Evolutionary conservation across 1,140 invertebrate species (phyloP).

Genomic region (Drosophila yakuba): DNA sequence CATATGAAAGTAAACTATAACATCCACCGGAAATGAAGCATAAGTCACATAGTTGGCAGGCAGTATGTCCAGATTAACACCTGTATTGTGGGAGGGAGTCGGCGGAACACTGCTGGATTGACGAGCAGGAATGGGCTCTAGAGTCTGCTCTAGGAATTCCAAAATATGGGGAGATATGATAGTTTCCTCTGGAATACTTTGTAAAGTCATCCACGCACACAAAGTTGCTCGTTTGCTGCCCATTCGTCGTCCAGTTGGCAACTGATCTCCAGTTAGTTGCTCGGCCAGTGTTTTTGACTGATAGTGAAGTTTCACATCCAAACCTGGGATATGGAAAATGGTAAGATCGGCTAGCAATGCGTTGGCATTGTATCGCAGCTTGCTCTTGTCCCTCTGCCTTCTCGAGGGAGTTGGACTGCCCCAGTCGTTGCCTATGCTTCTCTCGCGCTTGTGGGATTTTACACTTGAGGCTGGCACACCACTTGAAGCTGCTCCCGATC

Average conservation of each 20-base stretch:
- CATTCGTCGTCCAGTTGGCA: slow-evolving; percentile 84
- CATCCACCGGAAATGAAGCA: slow-evolving; percentile 98
- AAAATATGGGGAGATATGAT: slow-evolving; percentile 97
- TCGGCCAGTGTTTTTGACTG: slow-evolving; percentile 92
- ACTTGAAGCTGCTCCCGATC: slow-evolving; percentile 81
- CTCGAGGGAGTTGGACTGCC: slow-evolving; percentile 86
- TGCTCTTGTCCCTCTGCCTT: slow-evolving; percentile 85
- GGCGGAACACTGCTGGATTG: slow-evolving; percentile 65
- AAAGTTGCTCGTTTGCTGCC: slow-evolving; percentile 95
- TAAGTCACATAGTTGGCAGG: slow-evolving; percentile 91
- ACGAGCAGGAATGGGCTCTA: slow-evolving; percentile 95
- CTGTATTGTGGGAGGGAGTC: slow-evolving; percentile 68
- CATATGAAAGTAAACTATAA: slow-evolving; percentile 99
- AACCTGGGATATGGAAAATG: slow-evolving; percentile 96
- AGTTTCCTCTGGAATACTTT: slow-evolving; percentile 98
- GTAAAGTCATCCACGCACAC: slow-evolving; percentile 97
- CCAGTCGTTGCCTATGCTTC: slow-evolving; percentile 82
- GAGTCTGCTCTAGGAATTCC: slow-evolving; percentile 96
- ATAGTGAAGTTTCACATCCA: slow-evolving; percentile 97
- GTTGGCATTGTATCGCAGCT: slow-evolving; percentile 85
- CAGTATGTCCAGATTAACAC: slow-evolving; percentile 86
- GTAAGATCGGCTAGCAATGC: slow-evolving; percentile 91
- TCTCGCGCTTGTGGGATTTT: slow-evolving; percentile 78
- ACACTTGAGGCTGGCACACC: slow-evolving; percentile 57
- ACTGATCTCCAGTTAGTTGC: slow-evolving; percentile 49